Evolutionary conservation across 2,888 invertebrate species (phyloP).

Genomic region (Rhamphomyia laevipes): DNA sequence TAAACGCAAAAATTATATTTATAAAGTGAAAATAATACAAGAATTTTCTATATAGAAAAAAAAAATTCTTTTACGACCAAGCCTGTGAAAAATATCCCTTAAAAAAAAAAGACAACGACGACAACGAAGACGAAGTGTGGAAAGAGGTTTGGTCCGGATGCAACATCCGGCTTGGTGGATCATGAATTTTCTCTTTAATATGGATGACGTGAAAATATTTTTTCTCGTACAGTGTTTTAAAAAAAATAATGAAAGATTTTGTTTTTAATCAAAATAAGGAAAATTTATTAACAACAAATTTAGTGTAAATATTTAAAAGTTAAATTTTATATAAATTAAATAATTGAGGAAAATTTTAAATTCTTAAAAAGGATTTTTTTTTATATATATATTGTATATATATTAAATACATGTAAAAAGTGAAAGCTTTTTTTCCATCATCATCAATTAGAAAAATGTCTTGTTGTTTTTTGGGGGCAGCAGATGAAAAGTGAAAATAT

Average conservation of each 20-base stretch:
- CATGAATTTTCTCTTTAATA: background rate
- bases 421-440: background rate
- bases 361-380: background rate
- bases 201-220: background rate
- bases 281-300: background rate
- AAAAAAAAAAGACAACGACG: slow-evolving; percentile 1
- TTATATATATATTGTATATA: background rate
- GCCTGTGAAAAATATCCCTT: background rate
- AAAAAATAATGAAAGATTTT: background rate
- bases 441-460: no score
- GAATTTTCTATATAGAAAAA: background rate
- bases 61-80: background rate
- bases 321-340: background rate
- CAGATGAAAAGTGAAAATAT: no score
- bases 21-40: background rate
- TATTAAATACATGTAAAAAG: background rate
- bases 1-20: background rate
- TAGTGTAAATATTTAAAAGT: background rate
- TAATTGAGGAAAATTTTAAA: background rate
- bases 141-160: background rate
- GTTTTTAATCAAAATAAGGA: no score
- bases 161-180: slow-evolving; percentile 2
- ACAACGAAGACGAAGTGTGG: background rate
- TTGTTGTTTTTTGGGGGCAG: no score
- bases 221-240: background rate